These are phyloP conservation scores for Sinodicranocentrus sp. DNA, from an alignment of 2,888 invertebrate species.

Conservation along the genomic window DNA sequence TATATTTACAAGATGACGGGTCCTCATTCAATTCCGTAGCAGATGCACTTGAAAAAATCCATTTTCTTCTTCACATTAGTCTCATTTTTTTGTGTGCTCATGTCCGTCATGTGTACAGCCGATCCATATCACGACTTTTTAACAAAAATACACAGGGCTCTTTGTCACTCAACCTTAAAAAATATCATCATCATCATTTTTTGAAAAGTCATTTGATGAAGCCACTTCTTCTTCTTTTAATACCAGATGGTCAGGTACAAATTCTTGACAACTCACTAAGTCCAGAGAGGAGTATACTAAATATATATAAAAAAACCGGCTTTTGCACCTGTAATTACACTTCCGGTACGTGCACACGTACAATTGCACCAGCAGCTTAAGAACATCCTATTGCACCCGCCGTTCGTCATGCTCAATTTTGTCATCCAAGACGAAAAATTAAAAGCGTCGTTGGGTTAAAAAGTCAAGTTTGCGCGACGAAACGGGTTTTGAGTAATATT, in stretches of 20 bases:
- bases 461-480: slow-evolving; percentile 22
- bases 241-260: not conserved
- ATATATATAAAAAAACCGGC: too few relatives aligned
- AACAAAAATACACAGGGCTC: too few relatives aligned
- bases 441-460: slow-evolving; percentile 17
- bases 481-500: slow-evolving; percentile 25
- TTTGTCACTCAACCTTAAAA: slow-evolving; percentile 63
- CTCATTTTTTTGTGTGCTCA: too few relatives aligned
- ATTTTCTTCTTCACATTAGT: too few relatives aligned
- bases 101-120: too few relatives aligned
- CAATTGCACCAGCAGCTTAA: too few relatives aligned
- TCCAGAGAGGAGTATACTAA: too few relatives aligned
- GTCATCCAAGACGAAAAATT: slow-evolving; percentile 39
- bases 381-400: too few relatives aligned
- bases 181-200: slow-evolving; percentile 17
- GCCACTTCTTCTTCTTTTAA: not conserved
- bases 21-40: not conserved
- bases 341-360: slow-evolving; percentile 11
- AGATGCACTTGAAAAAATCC: too few relatives aligned
- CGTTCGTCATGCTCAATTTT: slow-evolving; percentile 28
- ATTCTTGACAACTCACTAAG: too few relatives aligned
- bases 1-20: slow-evolving; percentile 11
- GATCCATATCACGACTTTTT: not conserved
- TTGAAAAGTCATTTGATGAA: slow-evolving; percentile 4
- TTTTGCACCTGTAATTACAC: slow-evolving; percentile 26